Conservation (phyloP, 2,888 invertebrate genomes). For the Platynereis dumerilii region DNA sequence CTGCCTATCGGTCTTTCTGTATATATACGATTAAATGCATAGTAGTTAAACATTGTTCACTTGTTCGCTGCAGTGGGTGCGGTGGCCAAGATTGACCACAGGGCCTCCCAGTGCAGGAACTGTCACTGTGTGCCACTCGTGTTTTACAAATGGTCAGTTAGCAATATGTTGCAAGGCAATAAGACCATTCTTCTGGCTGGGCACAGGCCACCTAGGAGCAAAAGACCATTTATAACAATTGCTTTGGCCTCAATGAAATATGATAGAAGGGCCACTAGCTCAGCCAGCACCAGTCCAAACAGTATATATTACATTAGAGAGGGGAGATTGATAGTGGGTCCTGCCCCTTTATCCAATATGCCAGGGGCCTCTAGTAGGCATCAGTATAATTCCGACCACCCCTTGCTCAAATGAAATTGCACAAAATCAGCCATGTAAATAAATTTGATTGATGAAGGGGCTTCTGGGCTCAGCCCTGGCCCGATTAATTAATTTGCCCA, state of each 20-base stretch:
- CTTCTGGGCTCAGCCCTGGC: constrained; percentile 4
- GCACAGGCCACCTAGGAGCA: too few species aligned
- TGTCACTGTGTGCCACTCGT: too few species aligned
- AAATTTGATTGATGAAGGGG: constrained; percentile 28
- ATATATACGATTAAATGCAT: too few species aligned
- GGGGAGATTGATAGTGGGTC: background rate
- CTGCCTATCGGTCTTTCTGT: too few species aligned
- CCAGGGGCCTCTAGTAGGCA: background rate
- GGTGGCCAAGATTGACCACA: too few species aligned
- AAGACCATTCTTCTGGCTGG: too few species aligned
- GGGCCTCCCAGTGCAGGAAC: too few species aligned
- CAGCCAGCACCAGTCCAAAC: constrained; percentile 1
- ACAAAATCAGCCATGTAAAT: constrained; percentile 29
- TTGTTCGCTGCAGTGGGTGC: too few species aligned
- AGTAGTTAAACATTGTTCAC: too few species aligned
- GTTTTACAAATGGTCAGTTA: too few species aligned
- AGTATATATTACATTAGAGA: constrained; percentile 3
- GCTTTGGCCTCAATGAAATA: background rate
- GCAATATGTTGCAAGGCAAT: too few species aligned
- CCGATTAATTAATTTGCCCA: constrained; percentile 25
- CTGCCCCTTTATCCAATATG: background rate
- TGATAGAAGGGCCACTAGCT: background rate
- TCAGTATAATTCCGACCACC: constrained; percentile 19
- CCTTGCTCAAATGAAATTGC: constrained; percentile 24
- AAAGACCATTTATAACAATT: too few species aligned